Base-by-base conservation (phyloP, 2,113 vertebrate species). In the Aegotheles bennettii region DNA sequence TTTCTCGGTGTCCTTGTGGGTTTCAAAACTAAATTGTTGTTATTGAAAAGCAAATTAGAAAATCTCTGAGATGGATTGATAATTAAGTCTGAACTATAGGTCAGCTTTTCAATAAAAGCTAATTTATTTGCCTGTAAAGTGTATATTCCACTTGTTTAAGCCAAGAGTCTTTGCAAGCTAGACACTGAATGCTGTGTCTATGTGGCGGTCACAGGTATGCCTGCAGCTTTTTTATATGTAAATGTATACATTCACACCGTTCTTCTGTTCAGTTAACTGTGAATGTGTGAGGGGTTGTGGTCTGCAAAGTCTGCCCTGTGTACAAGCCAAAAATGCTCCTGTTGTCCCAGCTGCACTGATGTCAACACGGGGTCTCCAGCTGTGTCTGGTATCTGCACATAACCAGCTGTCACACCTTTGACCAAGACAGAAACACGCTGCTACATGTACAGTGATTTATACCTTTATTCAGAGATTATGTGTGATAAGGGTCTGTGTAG, bases 1-100 rank as follows among this genome's bases (percentile, higher is more conserved):
- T 78, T 71, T 93, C 51, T 53, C 28, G 13, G 29, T 16, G 35
- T n/a, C 59, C 84, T 87, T 43, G 67, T 57, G 56, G 56, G 81
- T 94, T 89, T 88, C 47, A 93, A 60, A 86, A 67, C 10, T 54
- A 79, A 93, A 73, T 75, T 56, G 50, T 26, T 51, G 35, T 28
- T 83, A 60, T 38, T 93, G 56, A 87, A 95, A 84, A 84, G 36
- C 40, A 83, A 85, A 93, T 76, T 4, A 78, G 87, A 83, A 90
- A 79, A 86, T 43, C 69, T 89, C 84, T 43, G 78, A 85, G 82
- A 73, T 40, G 67, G 45, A 91, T 43, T 86, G 67, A 89, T 70
- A 93, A 91, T 96, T 93, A 73, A 61, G 51, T 47, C 47, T 89
- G 89, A 92, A 67, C 60, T 79, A 13, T 56, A 87, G 60, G 80